Evolutionary conservation across 2,888 invertebrate genomes (phyloP), one percentile per base, ranked within the genome.

Genomic region (Nephrotoma guestfalica): DNA sequence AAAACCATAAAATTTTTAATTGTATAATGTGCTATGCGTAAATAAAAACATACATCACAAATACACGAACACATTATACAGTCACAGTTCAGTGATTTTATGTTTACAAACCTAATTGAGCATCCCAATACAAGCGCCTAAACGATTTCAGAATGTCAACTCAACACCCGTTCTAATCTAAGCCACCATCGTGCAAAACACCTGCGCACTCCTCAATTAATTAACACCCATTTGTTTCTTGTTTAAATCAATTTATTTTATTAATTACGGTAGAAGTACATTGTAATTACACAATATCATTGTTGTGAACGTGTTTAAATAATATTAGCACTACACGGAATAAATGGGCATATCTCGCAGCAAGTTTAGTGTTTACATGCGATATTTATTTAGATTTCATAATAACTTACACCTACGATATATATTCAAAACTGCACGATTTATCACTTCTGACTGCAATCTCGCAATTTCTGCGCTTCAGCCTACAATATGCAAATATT

Each of bases 391-490:
- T 43, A 43, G 6, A 43, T 30, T 30, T 30, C 30, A 30, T 30
- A 30, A 30, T 30, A 30, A 30, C 0, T 43, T 43, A 43, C 43
- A 43, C 9, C 5, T 42, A 42, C 42, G 6, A 42, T 47, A 47
- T 51, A 51, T 51, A 51, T 2, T n/a, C 47, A 47, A 47, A 2
- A 47, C 9, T 51, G 15, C 4, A 71, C n/a, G 13, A n/a, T 41
- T 84, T 84, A 41, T 86, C 57, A 86, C 18, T 88, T 88, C 83
- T 88, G 88, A 85, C 87, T 88, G 41, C 89, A 89, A 15, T 89
- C 88, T 86, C 88, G 86, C 42, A 88, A 87, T 86, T 88, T 87
- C 87, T 88, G 88, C 11, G 88, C 88, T 87, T 88, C 88, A 5
- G 88, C 86, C 88, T 88, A 13, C 40, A 51, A 85, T 6, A 51